These are phyloP conservation scores for Neelides folsomi DNA, from an alignment of 2,888 invertebrate species.

Conservation along the genomic window DNA sequence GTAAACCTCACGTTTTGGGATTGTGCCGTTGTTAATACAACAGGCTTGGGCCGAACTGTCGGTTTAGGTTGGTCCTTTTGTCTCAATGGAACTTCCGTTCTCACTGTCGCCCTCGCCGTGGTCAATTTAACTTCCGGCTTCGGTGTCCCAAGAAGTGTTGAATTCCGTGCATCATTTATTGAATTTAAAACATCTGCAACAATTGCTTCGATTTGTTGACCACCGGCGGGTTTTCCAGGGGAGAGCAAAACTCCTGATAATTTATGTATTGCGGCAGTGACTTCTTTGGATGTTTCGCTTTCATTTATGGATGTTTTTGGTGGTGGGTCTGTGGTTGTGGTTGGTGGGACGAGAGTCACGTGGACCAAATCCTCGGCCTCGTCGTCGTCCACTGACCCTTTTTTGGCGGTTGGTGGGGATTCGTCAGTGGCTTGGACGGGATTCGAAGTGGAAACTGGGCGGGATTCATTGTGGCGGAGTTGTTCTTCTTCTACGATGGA, in stretches of 20 bases:
- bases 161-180: slow-evolving; percentile 23
- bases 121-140: background rate
- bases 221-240: slow-evolving; percentile 16
- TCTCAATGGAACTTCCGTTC: background rate
- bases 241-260: slow-evolving; percentile 31
- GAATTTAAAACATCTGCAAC: slow-evolving; percentile 29
- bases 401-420: slow-evolving; percentile 1
- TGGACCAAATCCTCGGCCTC: slow-evolving; percentile 11
- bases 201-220: slow-evolving; percentile 28
- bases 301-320: slow-evolving; percentile 26
- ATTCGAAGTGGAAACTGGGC: background rate
- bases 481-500: slow-evolving; percentile 31
- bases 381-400: slow-evolving; percentile 10
- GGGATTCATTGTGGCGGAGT: slow-evolving; percentile 15
- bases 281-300: slow-evolving; percentile 30
- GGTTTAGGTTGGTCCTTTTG: background rate
- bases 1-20: slow-evolving; percentile 8
- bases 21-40: background rate
- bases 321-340: slow-evolving; percentile 6
- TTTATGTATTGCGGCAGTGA: slow-evolving; percentile 31
- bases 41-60: background rate
- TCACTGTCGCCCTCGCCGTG: too few relatives aligned
- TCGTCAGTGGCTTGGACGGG: slow-evolving; percentile 6
- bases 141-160: slow-evolving; percentile 1
- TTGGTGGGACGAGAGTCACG: slow-evolving; percentile 4